Conservation (phyloP, 2,113 vertebrate genomes). For the Oceanodroma tethys region DNA sequence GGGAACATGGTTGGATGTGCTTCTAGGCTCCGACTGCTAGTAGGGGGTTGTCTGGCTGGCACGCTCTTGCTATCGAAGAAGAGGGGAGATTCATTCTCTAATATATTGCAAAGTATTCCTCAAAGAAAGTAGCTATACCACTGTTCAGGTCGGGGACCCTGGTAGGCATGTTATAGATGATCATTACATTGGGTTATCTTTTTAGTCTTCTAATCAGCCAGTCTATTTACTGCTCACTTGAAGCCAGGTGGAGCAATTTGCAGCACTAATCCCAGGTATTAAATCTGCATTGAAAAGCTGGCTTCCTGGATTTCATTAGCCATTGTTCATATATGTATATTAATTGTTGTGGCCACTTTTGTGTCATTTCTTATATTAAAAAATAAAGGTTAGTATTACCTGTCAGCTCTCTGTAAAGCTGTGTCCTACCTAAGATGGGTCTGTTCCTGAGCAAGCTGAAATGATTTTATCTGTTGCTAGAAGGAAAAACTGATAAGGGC, state of each 20-base stretch:
- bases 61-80: neutral
- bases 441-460: neutral
- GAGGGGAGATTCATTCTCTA: neutral
- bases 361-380: neutral
- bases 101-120: neutral
- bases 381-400: neutral
- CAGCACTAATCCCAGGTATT: neutral
- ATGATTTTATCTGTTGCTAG: neutral
- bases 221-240: neutral
- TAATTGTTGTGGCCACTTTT: neutral
- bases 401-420: neutral
- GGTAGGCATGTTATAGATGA: neutral
- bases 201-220: neutral
- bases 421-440: neutral
- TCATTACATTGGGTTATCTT: neutral
- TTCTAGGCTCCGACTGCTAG: neutral
- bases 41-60: neutral
- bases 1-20: neutral
- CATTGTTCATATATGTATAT: neutral
- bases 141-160: neutral
- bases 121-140: neutral
- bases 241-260: neutral
- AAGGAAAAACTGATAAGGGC: slow-evolving; percentile 14
- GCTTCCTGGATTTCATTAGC: neutral
- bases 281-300: neutral